Evolutionary conservation across 2,113 vertebrate species (phyloP).

Genomic region (Mobula hypostoma): DNA sequence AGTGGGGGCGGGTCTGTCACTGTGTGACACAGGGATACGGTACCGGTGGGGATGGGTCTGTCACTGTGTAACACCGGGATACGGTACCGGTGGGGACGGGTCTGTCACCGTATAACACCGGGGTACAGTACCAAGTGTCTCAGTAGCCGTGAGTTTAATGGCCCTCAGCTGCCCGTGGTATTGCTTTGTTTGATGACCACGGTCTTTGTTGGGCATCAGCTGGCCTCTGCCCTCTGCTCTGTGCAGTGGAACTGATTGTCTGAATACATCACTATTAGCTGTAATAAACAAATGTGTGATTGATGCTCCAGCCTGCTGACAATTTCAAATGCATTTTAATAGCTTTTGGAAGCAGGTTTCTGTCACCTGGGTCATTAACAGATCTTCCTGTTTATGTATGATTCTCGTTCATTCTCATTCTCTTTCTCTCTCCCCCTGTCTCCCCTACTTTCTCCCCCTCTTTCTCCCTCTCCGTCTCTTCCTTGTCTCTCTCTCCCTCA

Average conservation of each 20-base stretch:
- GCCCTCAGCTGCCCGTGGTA: rapidly evolving
- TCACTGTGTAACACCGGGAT: too few relatives aligned
- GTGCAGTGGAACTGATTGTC: neutral
- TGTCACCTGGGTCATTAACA: neutral
- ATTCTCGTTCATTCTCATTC: rapidly evolving
- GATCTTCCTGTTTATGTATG: neutral
- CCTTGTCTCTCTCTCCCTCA: too few relatives aligned
- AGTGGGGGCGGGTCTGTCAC: too few relatives aligned
- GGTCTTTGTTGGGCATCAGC: neutral
- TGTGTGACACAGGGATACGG: too few relatives aligned
- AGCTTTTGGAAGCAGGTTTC: neutral
- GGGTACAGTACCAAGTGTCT: neutral
- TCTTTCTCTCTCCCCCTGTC: too few relatives aligned
- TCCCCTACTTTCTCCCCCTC: neutral
- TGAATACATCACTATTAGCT: neutral
- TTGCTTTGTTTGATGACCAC: neutral
- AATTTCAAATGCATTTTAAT: neutral
- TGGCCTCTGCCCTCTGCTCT: neutral
- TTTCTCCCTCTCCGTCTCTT: neutral
- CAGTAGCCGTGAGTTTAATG: neutral
- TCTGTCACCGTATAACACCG: too few relatives aligned
- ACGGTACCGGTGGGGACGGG: too few relatives aligned
- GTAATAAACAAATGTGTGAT: neutral
- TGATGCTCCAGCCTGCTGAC: neutral
- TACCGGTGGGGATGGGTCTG: too few relatives aligned